Conservation (phyloP, 1,140 invertebrate species). For the Conus betulinus region DNA sequence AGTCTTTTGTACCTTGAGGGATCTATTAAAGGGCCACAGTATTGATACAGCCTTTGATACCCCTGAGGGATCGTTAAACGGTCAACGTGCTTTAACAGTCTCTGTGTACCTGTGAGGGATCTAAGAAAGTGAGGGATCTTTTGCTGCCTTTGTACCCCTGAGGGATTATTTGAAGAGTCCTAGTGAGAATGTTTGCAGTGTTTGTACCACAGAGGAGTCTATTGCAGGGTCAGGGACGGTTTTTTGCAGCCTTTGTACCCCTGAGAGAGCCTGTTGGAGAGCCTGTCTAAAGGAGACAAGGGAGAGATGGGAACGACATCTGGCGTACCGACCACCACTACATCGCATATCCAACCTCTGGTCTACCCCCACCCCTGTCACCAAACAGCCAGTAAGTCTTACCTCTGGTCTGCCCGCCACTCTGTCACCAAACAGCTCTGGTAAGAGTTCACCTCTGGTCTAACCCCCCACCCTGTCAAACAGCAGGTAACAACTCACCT, state of each 20-base stretch:
- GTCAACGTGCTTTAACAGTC: not conserved
- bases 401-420: conserved; percentile 76
- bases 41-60: conserved; percentile 74
- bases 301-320: conserved; percentile 73
- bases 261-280: conserved; percentile 75
- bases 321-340: conserved; percentile 76
- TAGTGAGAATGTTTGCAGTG: no score
- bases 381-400: conserved; percentile 65
- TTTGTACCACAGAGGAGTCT: no score
- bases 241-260: conserved; percentile 73
- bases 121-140: not conserved
- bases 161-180: no score
- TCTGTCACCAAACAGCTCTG: conserved; percentile 57
- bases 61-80: conserved; percentile 74
- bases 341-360: conserved; percentile 74
- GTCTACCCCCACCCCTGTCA: conserved; percentile 73
- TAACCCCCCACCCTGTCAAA: conserved; percentile 71
- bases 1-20: no score
- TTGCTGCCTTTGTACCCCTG: not conserved
- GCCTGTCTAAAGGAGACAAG: conserved; percentile 67
- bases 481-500: conserved; percentile 60
- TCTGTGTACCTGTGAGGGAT: no score
- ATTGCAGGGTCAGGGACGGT: no score
- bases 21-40: no score
- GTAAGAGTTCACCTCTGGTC: conserved; percentile 75